A percentile compares a stretch with the other conserved stretches of the same genome.
Conservation (phyloP, 2,113 vertebrate species). For the Leiothrix lutea region DNA sequence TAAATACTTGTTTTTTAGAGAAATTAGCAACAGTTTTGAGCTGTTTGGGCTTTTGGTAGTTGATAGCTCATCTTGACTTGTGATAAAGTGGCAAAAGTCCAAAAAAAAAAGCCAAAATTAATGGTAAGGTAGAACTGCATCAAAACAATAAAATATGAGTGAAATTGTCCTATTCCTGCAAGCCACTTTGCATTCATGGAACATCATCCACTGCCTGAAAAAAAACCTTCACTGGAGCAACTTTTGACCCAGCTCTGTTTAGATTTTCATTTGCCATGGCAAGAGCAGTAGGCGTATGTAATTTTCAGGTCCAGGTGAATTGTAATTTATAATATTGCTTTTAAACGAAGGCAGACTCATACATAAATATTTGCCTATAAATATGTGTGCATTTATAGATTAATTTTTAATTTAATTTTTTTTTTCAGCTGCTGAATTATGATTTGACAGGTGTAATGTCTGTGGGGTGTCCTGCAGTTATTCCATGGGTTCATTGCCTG, state of each 20-base stretch:
- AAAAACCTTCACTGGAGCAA: not conserved
- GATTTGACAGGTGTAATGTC: not conserved
- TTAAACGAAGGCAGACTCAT: not conserved
- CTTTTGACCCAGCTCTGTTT: slow-evolving; percentile 11
- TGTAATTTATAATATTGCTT: not conserved
- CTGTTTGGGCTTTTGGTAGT: not conserved
- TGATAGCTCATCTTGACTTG: not conserved
- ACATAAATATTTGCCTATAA: not conserved
- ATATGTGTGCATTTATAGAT: not conserved
- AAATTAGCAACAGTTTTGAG: not conserved
- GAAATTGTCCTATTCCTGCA: not conserved
- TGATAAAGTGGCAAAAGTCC: not conserved
- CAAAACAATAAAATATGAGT: not conserved
- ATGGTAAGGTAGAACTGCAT: not conserved
- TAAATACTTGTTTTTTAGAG: not conserved
- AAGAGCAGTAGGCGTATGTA: not conserved
- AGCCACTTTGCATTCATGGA: not conserved
- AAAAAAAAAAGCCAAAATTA: not conserved
- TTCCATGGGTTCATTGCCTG: not conserved
- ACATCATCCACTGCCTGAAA: not conserved
- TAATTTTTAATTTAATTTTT: not conserved
- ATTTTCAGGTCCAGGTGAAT: not conserved
- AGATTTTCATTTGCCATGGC: not conserved
- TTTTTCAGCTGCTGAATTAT: not conserved
- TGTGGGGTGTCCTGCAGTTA: not conserved